A percentile compares a stretch with the other conserved stretches of the same genome.
Evolutionary conservation across 2,888 invertebrate species (phyloP).

Genomic region (Venusia cambrica): DNA sequence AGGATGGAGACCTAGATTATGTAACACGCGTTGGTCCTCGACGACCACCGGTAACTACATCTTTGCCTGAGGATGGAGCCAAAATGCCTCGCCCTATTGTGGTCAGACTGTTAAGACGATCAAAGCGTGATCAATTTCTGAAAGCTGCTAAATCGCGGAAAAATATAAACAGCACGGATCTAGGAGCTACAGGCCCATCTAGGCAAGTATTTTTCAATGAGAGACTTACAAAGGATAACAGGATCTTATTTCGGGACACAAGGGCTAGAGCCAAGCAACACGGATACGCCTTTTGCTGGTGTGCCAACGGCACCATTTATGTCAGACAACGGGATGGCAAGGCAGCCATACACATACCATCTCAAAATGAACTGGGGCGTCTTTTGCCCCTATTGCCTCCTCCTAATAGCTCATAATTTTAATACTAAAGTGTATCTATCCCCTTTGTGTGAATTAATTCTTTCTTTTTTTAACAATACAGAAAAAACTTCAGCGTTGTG

Average conservation of each 20-base stretch:
- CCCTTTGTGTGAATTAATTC: too few species aligned
- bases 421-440: too few species aligned
- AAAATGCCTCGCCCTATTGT: slow-evolving; percentile 10
- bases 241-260: slow-evolving; percentile 6
- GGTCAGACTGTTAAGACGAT: slow-evolving; percentile 5
- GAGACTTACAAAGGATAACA: slow-evolving; percentile 4
- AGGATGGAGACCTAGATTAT: too few species aligned
- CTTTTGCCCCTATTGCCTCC: slow-evolving; percentile 18
- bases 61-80: slow-evolving; percentile 10
- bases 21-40: slow-evolving; percentile 8
- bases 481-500: too few species aligned
- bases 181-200: neutral
- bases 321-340: slow-evolving; percentile 11
- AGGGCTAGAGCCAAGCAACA: slow-evolving; percentile 2
- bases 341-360: slow-evolving; percentile 1
- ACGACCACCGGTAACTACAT: slow-evolving; percentile 3
- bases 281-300: slow-evolving; percentile 10
- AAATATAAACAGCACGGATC: slow-evolving; percentile 6
- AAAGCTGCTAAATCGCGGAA: neutral
- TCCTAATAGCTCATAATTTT: too few species aligned
- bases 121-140: slow-evolving; percentile 4
- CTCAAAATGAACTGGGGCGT: slow-evolving; percentile 4
- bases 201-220: slow-evolving; percentile 6
- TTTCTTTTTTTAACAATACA: too few species aligned
- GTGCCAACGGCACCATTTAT: slow-evolving; percentile 2